Base-by-base conservation (phyloP, 1,140 invertebrate genomes). In the roundworm (Caenorhabditis elegans) region DNA sequence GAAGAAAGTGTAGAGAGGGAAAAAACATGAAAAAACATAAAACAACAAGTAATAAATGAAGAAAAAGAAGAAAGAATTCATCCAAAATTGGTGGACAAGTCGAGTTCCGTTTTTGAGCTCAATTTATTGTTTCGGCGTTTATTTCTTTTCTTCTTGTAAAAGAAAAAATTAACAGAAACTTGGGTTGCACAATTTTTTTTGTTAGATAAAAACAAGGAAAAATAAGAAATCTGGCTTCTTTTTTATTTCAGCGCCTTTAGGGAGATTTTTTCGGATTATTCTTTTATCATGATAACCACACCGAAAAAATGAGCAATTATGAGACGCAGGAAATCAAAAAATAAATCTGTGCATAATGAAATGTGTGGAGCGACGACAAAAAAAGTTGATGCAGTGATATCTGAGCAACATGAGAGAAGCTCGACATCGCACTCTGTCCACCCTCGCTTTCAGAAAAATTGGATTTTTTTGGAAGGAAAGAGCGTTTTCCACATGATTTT, bases 221-320 rank as follows among this genome's bases (percentile, higher is more conserved):
- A 22, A 60, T 17, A 22, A 17, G 13, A 15, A 17, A 15, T 60
- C n/a, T 17, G 53, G 53, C 53, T 60, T 70, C 34, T 70, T 70
- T 31, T 70, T 70, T 70, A n/a, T 53, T 53, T 53, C 10, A 60
- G 28, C 31, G 53, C n/a, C 53, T 60, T 60, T 60, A 28, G 22
- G 53, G 53, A 60, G n/a, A n/a, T n/a, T 39, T 70, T 70, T 70
- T 70, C 8, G 60, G 60, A 70, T 70, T 70, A 70, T 70, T 70
- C 60, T 22, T 39, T 70, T 70, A 70, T 70, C 34, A 70, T 70
- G 31, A 19, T 19, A 39, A 31, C n/a, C n/a, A n/a, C n/a, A 70
- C 24, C 60, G 24, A 39, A 24, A 39, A 11, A n/a, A 43, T 22
- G n/a, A 70, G 26, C 17, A 34, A 8, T 13, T 6, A 60, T 6